Percentiles rank a stretch among this genome's conserved stretches.
phyloP scores from a whole-genome alignment of 35 echinoderm and acorn worm genomes.

The Ophioderma brevispina region DNA sequence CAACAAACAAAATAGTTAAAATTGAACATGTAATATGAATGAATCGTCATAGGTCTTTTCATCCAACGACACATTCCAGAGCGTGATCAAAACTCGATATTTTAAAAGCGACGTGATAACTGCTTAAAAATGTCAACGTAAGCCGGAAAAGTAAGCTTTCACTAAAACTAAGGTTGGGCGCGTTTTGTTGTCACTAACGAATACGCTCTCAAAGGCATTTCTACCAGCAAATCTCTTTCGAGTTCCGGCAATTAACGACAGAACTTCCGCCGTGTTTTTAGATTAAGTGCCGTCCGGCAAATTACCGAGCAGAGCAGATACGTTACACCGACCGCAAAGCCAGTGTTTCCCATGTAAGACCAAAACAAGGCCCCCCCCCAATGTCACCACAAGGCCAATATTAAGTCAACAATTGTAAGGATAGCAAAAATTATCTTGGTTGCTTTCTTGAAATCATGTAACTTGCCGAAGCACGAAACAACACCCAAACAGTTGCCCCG shows the following conservation, averaged over 20 bases:
- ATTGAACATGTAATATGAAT: background rate
- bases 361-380: background rate
- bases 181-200: background rate
- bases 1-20: background rate
- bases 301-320: background rate
- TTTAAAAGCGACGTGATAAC: background rate
- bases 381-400: background rate
- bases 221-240: background rate
- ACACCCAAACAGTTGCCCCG: background rate
- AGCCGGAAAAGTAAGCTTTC: background rate
- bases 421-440: background rate
- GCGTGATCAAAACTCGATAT: background rate
- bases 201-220: background rate
- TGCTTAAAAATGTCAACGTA: background rate
- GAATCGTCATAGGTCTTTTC: background rate
- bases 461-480: background rate
- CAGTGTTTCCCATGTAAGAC: background rate
- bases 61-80: background rate
- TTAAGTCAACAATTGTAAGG: background rate
- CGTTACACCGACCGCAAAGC: background rate
- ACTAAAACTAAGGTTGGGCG: background rate
- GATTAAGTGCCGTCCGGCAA: background rate
- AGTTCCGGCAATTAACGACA: background rate
- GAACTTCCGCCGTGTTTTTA: too few relatives aligned
- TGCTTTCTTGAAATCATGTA: background rate